phyloP scores from a whole-genome alignment of 2,888 invertebrate genomes.

The Drosophila atripex region DNA sequence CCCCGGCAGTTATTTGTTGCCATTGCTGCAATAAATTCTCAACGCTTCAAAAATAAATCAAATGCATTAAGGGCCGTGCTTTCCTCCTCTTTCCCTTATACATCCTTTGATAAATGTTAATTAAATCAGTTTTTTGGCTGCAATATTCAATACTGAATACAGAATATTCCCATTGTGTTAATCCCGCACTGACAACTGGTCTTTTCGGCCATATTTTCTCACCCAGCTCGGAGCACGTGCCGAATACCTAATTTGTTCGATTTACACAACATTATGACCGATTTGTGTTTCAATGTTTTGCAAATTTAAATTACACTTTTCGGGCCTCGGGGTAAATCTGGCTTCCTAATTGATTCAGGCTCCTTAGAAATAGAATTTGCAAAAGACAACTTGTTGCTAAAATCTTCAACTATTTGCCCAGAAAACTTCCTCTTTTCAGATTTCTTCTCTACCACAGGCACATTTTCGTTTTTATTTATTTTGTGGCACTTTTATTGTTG shows the following conservation, averaged over 20 bases:
- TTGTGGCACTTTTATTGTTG: not conserved
- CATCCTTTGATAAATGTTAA: constrained; percentile 54
- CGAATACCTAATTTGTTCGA: constrained; percentile 50
- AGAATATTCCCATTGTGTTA: constrained; percentile 33
- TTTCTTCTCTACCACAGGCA: constrained; percentile 16
- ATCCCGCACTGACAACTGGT: constrained; percentile 19
- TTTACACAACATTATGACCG: constrained; percentile 3
- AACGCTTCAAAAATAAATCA: constrained; percentile 64
- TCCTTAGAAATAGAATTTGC: not conserved
- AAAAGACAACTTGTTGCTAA: not conserved
- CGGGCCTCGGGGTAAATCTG: not conserved
- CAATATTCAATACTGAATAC: not conserved
- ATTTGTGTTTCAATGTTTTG: constrained; percentile 7
- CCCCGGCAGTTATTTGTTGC: constrained; percentile 41
- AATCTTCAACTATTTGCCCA: not conserved
- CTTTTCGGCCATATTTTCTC: constrained; percentile 9
- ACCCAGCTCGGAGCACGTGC: constrained; percentile 37
- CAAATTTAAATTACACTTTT: constrained; percentile 19
- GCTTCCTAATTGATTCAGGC: not conserved
- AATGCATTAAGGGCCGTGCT: constrained; percentile 48
- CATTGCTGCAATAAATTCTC: constrained; percentile 62
- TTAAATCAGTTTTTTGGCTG: constrained; percentile 52
- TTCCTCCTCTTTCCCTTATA: not conserved
- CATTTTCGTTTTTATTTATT: constrained; percentile 29
- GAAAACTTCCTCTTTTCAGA: constrained; percentile 1